A percentile compares a stretch with the other conserved stretches of the same genome.
phyloP scores from a whole-genome alignment of 1,140 invertebrate genomes.

The Pollicipes pollicipes region DNA sequence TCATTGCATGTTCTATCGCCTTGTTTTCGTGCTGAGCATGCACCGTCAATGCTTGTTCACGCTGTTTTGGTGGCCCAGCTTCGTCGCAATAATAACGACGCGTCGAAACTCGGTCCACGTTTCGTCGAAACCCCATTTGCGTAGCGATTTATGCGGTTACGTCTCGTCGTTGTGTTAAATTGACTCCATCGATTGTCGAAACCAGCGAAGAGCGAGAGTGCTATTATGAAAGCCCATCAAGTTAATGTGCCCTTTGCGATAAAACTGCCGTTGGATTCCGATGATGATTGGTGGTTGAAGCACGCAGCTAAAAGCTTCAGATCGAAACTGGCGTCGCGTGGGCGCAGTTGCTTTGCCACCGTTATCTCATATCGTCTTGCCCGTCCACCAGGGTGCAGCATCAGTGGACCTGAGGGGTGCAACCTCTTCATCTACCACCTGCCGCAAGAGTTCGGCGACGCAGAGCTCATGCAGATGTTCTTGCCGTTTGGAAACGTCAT shows the following conservation, averaged over 20 bases:
- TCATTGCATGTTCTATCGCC: no score
- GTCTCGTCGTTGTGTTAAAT: not conserved
- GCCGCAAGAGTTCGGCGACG: conserved; percentile 96
- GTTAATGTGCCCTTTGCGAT: not conserved
- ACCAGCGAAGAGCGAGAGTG: not conserved
- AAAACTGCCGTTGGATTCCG: not conserved
- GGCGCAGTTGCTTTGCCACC: no score
- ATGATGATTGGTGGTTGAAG: not conserved
- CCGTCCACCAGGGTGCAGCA: conserved; percentile 52
- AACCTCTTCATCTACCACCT: conserved; percentile 99
- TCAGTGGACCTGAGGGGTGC: conserved; percentile 95
- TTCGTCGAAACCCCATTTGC: not conserved
- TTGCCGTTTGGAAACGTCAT: conserved; percentile 97
- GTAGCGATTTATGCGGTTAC: not conserved
- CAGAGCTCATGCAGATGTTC: conserved; percentile 99
- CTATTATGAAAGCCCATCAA: not conserved
- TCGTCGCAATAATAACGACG: no score
- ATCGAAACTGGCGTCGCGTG: not conserved
- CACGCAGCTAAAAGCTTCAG: not conserved
- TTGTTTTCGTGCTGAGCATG: no score
- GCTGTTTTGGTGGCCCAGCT: no score
- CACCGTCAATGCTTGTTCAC: no score
- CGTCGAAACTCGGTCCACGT: no score
- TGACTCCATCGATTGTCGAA: not conserved
- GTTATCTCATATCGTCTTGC: not conserved